Base-by-base conservation (phyloP, 2,797 vertebrate species). In the Pangasius mekongensis region DNA sequence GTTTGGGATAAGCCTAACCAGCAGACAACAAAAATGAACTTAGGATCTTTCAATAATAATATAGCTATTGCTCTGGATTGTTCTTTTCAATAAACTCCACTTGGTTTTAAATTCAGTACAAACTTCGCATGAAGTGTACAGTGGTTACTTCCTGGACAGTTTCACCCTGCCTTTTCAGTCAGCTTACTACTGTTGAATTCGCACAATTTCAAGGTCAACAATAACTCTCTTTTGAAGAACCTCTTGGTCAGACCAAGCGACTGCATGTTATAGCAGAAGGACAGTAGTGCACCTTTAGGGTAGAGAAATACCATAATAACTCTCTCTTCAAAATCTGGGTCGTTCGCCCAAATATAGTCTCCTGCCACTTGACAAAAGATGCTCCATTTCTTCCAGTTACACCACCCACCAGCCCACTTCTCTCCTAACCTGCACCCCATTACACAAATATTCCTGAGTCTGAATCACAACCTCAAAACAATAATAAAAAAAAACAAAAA, bases 361-460 rank as follows among this genome's bases (percentile, higher is more conserved):
- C 62, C 54, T 73, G n/a, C 64, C n/a, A 84, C 36, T 62, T 52
- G 33, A 16, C 33, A 69, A 60, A 58, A 1, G 4, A 39, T 24
- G 10, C 33, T 60, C 27, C 16, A 49, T 52, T 76, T 77, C 56
- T 81, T 66, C 71, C 69, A 86, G 84, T 80, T 73, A 39, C 5
- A 56, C 39, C 10, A 39, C 43, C 56, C 13, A 0, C 33, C 43
- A 18, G 24, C 39, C 43, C 9, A 30, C 24, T n/a, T 64, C n/a
- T 86, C 27, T 87, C 30, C 0, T n/a, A 54, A 80, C 83, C 62
- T 89, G 86, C 83, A 89, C 74, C 60, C 33, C 64, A 56, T 87
- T 77, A 89, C 89, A 88, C 60, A 85, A 83, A 90, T 73, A 85
- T 91, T 90, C 91, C 92, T 88, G 89, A 91, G 92, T 83, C 89